Percentiles rank a stretch among this genome's conserved stretches.
These are phyloP conservation scores for Periophthalmus magnuspinnatus DNA, from an alignment of 2,797 vertebrate genomes.

Conservation along the genomic window DNA sequence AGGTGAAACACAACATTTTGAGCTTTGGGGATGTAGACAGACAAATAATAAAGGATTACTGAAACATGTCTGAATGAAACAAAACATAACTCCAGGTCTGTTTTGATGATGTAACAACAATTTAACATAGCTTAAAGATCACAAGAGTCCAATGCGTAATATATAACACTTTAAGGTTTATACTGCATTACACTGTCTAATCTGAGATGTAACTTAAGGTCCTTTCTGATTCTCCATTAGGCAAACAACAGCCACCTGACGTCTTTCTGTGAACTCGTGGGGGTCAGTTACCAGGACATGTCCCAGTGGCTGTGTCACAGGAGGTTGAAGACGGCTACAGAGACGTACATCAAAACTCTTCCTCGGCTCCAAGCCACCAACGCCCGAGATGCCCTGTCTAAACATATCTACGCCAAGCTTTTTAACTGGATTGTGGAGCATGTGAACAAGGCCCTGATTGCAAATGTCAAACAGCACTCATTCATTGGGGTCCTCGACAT, in stretches of 20 bases:
- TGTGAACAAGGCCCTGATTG: conserved; percentile 91
- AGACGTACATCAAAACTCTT: conserved; percentile 95
- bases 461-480: conserved; percentile 90
- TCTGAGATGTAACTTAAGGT: neutral
- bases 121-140: no score
- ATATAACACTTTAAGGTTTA: neutral
- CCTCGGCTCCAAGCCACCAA: conserved; percentile 92
- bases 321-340: conserved; percentile 91
- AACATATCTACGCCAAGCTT: conserved; percentile 96
- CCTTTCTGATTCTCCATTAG: conserved; percentile 58
- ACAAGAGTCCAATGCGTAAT: no score
- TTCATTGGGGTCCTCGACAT: conserved; percentile 98
- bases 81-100: no score
- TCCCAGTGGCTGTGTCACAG: conserved; percentile 97
- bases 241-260: conserved; percentile 88
- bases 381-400: conserved; percentile 92
- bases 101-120: no score
- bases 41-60: no score
- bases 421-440: conserved; percentile 98
- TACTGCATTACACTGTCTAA: neutral
- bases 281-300: conserved; percentile 95
- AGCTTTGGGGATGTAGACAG: no score
- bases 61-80: no score
- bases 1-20: no score
- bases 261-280: conserved; percentile 93